A percentile compares a stretch with the other conserved stretches of the same genome.
Conservation (phyloP, 2,113 vertebrate genomes). For the Myodes glareolus region DNA sequence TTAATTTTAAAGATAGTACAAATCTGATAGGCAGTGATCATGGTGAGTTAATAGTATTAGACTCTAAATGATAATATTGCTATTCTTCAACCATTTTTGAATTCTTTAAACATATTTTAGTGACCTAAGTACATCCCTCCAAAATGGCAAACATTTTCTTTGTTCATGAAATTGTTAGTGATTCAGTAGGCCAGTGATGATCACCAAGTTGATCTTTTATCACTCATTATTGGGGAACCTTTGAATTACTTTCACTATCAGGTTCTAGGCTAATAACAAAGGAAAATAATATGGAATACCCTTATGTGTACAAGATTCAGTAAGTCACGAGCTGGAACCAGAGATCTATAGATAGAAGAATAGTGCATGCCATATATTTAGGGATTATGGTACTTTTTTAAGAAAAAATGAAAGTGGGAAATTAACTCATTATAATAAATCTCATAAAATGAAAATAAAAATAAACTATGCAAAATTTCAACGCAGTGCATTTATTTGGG, state of each 20-base stretch:
- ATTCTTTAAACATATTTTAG: neutral
- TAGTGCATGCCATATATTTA: neutral
- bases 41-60: neutral
- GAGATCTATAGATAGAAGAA: neutral
- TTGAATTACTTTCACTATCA: neutral
- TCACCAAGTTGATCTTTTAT: neutral
- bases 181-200: neutral
- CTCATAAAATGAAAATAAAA: neutral
- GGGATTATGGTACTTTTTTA: neutral
- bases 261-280: neutral
- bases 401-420: neutral
- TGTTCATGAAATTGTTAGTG: neutral
- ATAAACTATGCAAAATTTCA: neutral
- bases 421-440: neutral
- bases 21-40: neutral
- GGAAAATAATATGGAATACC: neutral
- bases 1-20: neutral
- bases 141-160: neutral
- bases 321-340: neutral
- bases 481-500: neutral
- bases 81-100: neutral
- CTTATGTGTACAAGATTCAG: neutral
- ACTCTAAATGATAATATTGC: neutral
- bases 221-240: neutral
- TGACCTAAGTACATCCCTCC: neutral